Conservation (phyloP, 2,888 invertebrate genomes). For the Heteromyza rotundicornis region DNA sequence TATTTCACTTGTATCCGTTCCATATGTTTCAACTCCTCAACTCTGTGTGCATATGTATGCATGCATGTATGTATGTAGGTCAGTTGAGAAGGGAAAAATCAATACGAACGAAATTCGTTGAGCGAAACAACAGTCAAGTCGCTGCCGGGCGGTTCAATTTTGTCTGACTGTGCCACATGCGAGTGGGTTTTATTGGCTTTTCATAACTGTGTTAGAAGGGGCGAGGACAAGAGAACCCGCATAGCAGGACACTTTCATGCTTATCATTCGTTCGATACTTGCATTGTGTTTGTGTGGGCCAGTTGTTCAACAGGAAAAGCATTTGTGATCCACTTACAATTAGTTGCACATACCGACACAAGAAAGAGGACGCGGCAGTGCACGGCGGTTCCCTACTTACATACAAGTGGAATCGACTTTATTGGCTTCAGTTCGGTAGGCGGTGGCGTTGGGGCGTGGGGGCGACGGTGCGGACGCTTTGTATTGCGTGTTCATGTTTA, state of each 20-base stretch:
- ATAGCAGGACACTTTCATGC: too few species aligned
- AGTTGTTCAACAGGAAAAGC: background rate
- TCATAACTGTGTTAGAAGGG: background rate
- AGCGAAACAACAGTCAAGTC: background rate
- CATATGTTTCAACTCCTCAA: too few species aligned
- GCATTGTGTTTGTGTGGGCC: background rate
- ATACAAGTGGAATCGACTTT: background rate
- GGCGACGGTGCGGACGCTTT: background rate
- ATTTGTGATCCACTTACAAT: slow-evolving; percentile 1
- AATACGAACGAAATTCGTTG: background rate
- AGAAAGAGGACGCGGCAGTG: too few species aligned
- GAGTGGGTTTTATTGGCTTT: background rate
- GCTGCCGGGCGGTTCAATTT: background rate
- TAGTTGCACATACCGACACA: background rate
- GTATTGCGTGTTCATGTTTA: slow-evolving; percentile 40
- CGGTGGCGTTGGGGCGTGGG: background rate
- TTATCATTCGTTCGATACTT: background rate
- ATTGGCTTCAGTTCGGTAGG: background rate
- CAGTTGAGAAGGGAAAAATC: background rate
- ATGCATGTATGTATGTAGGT: background rate
- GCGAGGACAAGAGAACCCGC: too few species aligned
- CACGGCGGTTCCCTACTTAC: background rate
- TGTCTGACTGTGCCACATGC: background rate
- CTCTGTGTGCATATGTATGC: too few species aligned
- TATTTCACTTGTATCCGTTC: too few species aligned